Evolutionary conservation across 2,888 invertebrate species (phyloP).

Genomic region (Heliconius hortense): DNA sequence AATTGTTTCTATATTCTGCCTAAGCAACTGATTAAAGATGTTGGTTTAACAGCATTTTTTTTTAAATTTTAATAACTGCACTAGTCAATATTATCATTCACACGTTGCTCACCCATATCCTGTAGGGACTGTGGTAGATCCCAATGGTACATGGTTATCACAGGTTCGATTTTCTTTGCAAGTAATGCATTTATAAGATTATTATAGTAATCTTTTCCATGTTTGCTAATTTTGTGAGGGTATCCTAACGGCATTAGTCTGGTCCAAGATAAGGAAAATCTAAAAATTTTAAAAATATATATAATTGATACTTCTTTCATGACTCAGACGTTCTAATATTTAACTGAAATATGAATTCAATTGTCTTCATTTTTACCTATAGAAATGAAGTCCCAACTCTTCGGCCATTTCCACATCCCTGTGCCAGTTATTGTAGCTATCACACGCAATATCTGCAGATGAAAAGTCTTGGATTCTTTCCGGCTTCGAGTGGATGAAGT

Average conservation of each 20-base stretch:
- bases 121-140: slow-evolving; percentile 75
- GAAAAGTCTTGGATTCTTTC: background rate
- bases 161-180: slow-evolving; percentile 83
- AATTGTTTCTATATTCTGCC: background rate
- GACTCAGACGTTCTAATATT: background rate
- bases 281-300: background rate
- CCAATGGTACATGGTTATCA: slow-evolving; percentile 83
- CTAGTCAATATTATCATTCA: background rate
- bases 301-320: background rate
- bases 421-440: background rate
- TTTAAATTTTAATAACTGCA: background rate
- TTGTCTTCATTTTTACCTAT: background rate
- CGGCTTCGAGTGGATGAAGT: slow-evolving; percentile 23
- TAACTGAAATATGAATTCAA: background rate
- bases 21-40: background rate
- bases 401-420: slow-evolving; percentile 13
- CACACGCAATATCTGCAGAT: background rate
- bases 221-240: background rate
- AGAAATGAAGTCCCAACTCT: slow-evolving; percentile 2
- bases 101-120: slow-evolving; percentile 45
- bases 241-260: background rate
- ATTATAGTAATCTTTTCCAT: slow-evolving; percentile 1
- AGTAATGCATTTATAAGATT: slow-evolving; percentile 38
- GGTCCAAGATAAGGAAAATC: slow-evolving; percentile 5
- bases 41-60: background rate